A percentile compares a stretch with the other conserved stretches of the same genome.
phyloP scores from a whole-genome alignment of 2,113 vertebrate genomes.

The Stigmatopora nigra region DNA sequence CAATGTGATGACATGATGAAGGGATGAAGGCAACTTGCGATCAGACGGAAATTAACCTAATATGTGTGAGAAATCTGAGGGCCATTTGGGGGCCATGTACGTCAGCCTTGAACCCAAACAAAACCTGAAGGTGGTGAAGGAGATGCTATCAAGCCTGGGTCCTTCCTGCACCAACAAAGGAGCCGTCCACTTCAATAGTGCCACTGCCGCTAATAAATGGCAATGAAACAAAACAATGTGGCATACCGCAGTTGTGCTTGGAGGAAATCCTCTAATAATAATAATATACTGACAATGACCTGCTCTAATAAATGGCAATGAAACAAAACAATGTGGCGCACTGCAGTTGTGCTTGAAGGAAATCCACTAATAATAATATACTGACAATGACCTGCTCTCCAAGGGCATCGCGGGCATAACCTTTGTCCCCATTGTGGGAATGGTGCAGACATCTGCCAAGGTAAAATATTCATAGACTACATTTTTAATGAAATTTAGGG shows the following conservation, averaged over 20 bases:
- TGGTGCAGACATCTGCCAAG: background rate
- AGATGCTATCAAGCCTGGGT: constrained; percentile 53
- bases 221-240: constrained; percentile 42
- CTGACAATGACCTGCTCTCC: background rate
- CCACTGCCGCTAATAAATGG: constrained; percentile 41
- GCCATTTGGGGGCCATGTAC: constrained; percentile 14
- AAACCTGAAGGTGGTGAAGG: constrained; percentile 29
- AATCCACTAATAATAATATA: constrained; percentile 11
- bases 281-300: background rate
- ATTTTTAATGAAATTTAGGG: too few species aligned
- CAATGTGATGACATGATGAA: too few species aligned
- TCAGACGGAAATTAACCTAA: constrained; percentile 7
- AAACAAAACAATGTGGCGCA: constrained; percentile 39
- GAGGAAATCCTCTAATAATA: constrained; percentile 17
- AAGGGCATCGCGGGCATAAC: background rate
- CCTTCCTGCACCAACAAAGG: constrained; percentile 58
- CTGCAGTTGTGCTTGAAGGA: constrained; percentile 12
- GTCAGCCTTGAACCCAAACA: constrained; percentile 46
- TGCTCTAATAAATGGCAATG: constrained; percentile 42
- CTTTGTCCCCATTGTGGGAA: background rate
- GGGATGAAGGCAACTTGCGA: too few species aligned
- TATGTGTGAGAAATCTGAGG: constrained; percentile 3
- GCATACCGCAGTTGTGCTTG: constrained; percentile 9
- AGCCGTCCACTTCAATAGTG: constrained; percentile 25
- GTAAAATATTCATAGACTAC: too few species aligned